These are phyloP conservation scores for Nymphalis c-album DNA, from an alignment of 2,888 invertebrate species.

Conservation along the genomic window DNA sequence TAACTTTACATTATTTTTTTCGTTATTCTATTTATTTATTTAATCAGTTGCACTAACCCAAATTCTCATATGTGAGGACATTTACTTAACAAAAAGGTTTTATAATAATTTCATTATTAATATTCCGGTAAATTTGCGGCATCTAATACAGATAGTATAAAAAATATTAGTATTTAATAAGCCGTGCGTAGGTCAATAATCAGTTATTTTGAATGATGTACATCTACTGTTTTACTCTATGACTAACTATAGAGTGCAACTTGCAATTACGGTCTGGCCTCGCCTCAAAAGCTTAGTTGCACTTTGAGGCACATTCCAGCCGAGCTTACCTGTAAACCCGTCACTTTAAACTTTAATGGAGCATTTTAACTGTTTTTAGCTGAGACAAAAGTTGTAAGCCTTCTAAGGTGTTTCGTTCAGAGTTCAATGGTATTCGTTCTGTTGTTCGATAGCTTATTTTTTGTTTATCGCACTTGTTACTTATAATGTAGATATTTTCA, in stretches of 20 bases:
- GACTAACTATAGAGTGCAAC: slow-evolving; percentile 21
- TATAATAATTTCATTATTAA: too few relatives aligned
- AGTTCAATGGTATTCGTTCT: neutral
- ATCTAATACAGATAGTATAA: too few relatives aligned
- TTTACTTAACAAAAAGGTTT: too few relatives aligned
- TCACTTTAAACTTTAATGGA: slow-evolving; percentile 42
- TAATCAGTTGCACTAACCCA: too few relatives aligned
- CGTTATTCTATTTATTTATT: too few relatives aligned
- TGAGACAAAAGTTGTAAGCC: slow-evolving; percentile 28
- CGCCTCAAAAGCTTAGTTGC: slow-evolving; percentile 32
- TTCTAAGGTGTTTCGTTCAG: slow-evolving; percentile 19
- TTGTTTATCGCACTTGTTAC: neutral
- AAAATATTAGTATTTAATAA: too few relatives aligned
- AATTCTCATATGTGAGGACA: too few relatives aligned
- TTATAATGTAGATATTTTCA: neutral
- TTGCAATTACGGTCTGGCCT: slow-evolving; percentile 28
- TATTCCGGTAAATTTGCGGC: too few relatives aligned
- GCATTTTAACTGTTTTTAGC: slow-evolving; percentile 39
- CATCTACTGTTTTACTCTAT: slow-evolving; percentile 5
- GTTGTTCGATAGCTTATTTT: neutral
- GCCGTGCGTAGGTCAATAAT: too few relatives aligned
- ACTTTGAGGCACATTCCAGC: slow-evolving; percentile 30
- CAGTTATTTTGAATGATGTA: too few relatives aligned
- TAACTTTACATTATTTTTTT: too few relatives aligned
- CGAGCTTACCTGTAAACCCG: slow-evolving; percentile 32